Percentiles rank a stretch among this genome's conserved stretches.
Conservation (phyloP, 2,113 vertebrate species). For the Leptobrachium leishanense region DNA sequence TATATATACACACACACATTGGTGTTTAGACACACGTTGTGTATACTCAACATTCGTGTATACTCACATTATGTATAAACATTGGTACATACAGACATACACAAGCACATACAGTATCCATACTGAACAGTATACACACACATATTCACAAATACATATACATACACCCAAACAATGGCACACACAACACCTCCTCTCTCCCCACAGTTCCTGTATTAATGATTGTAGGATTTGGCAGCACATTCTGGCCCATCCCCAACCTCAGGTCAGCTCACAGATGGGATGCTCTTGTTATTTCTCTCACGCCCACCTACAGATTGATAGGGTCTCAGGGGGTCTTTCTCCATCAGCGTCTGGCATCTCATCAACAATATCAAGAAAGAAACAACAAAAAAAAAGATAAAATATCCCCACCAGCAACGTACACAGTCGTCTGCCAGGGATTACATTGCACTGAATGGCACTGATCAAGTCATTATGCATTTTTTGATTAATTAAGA, state of each 20-base stretch:
- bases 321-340: conserved; percentile 28
- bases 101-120: too few species aligned
- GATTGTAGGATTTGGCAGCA: conserved; percentile 38
- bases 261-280: conserved; percentile 47
- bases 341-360: conserved; percentile 49
- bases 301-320: conserved; percentile 38
- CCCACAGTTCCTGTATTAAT: conserved; percentile 22
- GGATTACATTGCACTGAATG: conserved; percentile 34
- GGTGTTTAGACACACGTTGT: too few species aligned
- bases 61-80: neutral
- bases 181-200: conserved; percentile 5
- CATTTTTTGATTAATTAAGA: conserved; percentile 46
- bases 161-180: neutral
- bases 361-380: conserved; percentile 46
- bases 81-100: neutral
- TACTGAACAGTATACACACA: neutral
- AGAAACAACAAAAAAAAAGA: conserved; percentile 39
- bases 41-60: too few species aligned
- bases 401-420: too few species aligned
- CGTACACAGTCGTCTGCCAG: conserved; percentile 31
- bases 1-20: too few species aligned
- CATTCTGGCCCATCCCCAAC: conserved; percentile 28
- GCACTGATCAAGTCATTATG: conserved; percentile 48
- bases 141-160: neutral
- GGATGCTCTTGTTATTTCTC: conserved; percentile 39